Evolutionary conservation across 2,888 invertebrate genomes (phyloP), one percentile per base, ranked within the genome.

Genomic region (Hyposoter dolosus): DNA sequence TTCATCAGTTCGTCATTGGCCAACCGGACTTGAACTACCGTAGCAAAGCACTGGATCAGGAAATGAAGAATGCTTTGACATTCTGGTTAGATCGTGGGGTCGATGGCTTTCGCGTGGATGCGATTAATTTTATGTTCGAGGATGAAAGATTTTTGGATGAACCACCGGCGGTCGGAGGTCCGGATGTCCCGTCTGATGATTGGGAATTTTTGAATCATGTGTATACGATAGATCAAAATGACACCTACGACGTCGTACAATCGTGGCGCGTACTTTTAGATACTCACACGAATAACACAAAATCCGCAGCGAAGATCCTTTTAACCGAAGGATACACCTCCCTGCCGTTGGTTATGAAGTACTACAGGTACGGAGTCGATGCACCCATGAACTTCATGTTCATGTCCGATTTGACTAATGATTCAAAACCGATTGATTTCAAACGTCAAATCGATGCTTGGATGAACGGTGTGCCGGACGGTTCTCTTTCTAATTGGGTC

Each of bases 401-500:
- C 85, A 95, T 97, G 0, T 93, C 90, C 0, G 93, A 95, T 1
- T 68, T 94, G 12, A 90, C 91, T 9, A 89, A 87, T 9, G 84
- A 86, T 0, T 95, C 96, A 0, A 95, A 93, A 19, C 96, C 96
- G 0, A 85, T 91, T 9, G 94, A 95, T 63, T 95, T 96, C 81
- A 95, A 95, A 53, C 87, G 90, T 0, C 90, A 93, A 0, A 94
- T 96, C 5, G 95, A 96, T 56, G 93, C 93, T 7, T 96, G 96
- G 96, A 91, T 96, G 90, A 94, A 94, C 0, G 95, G 94, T n/a
- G 95, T 96, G 95, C 96, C 96, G 0, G 84, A 89, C 19, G 95
- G 95, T 12, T 94, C 94, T 83, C 97, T 95, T 95, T 94, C 96
- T 0, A 97, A 96, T 90, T 97, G 96, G 96, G 96, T 97, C 93